A percentile compares a stretch with the other conserved stretches of the same genome.
Conservation (phyloP, 1,140 invertebrate species). For the Camponotus vicinus region DNA sequence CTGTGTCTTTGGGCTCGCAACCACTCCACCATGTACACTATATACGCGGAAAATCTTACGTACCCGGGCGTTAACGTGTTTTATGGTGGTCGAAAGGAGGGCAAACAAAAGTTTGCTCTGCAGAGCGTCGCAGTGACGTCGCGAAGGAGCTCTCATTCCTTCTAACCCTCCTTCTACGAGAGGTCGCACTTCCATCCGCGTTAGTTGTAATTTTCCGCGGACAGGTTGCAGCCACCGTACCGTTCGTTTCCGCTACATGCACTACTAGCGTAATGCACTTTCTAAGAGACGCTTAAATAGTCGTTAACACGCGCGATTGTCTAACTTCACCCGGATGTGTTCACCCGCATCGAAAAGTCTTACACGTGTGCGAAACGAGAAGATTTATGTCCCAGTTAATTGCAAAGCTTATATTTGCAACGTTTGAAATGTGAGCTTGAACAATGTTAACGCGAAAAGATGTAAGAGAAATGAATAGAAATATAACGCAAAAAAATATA, state of each 20-base stretch:
- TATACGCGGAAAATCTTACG: conserved; percentile 52
- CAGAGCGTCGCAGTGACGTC: conserved; percentile 64
- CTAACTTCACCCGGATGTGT: conserved; percentile 22
- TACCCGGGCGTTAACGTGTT: conserved; percentile 59
- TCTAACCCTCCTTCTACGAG: conserved; percentile 6
- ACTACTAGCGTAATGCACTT: conserved; percentile 21
- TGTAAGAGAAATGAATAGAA: neutral
- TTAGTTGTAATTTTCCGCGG: conserved; percentile 40
- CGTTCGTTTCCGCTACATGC: conserved; percentile 37
- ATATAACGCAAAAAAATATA: neutral
- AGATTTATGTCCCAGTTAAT: neutral
- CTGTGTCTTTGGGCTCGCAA: conserved; percentile 2
- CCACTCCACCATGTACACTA: conserved; percentile 6
- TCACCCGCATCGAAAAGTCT: conserved; percentile 31
- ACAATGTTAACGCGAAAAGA: neutral
- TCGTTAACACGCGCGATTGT: conserved; percentile 40
- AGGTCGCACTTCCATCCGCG: conserved; percentile 6
- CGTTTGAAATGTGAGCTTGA: neutral
- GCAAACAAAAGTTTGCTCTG: conserved; percentile 67
- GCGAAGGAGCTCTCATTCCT: conserved; percentile 12
- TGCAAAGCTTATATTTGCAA: neutral
- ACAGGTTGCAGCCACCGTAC: conserved; percentile 20
- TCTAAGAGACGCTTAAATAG: conserved; percentile 46
- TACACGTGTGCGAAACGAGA: neutral
- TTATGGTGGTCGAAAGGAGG: conserved; percentile 69